Percentiles rank a stretch among this genome's conserved stretches.
Conservation (phyloP, 2,113 vertebrate genomes). For the Lutjanus erythropterus region DNA sequence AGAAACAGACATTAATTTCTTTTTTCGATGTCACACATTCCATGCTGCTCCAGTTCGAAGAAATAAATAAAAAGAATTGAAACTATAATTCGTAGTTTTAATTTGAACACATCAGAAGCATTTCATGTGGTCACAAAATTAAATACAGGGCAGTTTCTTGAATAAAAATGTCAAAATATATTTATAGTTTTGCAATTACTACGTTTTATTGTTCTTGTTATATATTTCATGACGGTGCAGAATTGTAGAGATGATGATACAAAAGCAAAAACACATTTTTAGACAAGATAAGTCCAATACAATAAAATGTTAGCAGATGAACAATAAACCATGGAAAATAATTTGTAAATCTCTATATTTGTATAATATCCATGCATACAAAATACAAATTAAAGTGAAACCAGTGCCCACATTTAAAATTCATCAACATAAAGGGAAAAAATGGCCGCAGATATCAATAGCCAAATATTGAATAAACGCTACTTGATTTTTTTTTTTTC, state of each 20-base stretch:
- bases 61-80: conserved; percentile 89
- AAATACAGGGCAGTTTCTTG: background rate
- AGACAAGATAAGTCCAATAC: background rate
- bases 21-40: conserved; percentile 93
- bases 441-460: conserved; percentile 21
- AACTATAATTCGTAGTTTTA: conserved; percentile 71
- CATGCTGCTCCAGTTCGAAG: conserved; percentile 94
- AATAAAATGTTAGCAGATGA: background rate
- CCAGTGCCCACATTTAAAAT: background rate
- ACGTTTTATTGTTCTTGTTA: background rate
- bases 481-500: conserved; percentile 27
- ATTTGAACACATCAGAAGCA: conserved; percentile 38
- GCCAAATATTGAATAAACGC: conserved; percentile 31
- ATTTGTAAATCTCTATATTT: background rate
- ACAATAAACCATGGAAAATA: background rate
- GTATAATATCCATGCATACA: background rate
- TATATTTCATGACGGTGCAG: background rate
- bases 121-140: conserved; percentile 26
- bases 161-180: conserved; percentile 14
- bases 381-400: conserved; percentile 2
- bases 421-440: background rate
- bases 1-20: conserved; percentile 78
- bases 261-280: background rate
- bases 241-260: background rate
- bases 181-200: conserved; percentile 3